Percentiles rank a stretch among this genome's conserved stretches.
phyloP scores from a whole-genome alignment of 2,888 invertebrate genomes.

The Nematopogon swammerdamellus region DNA sequence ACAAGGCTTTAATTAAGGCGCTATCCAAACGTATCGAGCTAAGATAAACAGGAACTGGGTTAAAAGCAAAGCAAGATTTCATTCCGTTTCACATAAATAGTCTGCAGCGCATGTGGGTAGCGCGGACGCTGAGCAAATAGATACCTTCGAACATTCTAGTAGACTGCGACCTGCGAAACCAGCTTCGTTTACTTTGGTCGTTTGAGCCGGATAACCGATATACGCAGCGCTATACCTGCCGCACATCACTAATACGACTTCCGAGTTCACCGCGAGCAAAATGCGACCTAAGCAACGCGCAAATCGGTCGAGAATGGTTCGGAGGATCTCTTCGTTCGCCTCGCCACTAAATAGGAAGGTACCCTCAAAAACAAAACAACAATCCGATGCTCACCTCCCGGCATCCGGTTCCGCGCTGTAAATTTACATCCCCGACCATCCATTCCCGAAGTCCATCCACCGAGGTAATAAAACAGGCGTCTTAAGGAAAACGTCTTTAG shows the following conservation, averaged over 20 bases:
- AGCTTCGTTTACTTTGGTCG: not conserved
- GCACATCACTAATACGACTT: too few species aligned
- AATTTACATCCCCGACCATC: slow-evolving; percentile 55
- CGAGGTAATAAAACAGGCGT: slow-evolving; percentile 53
- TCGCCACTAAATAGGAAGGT: slow-evolving; percentile 11
- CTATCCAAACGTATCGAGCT: not conserved
- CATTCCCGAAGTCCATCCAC: slow-evolving; percentile 53
- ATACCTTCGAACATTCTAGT: not conserved
- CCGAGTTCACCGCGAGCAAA: too few species aligned
- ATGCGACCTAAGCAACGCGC: not conserved
- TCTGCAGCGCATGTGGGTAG: not conserved
- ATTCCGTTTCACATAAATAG: slow-evolving; percentile 40
- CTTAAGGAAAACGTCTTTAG: slow-evolving; percentile 44
- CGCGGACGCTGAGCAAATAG: slow-evolving; percentile 1
- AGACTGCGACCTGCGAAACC: not conserved
- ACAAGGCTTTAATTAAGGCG: not conserved
- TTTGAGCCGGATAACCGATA: not conserved
- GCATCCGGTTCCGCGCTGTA: slow-evolving; percentile 51
- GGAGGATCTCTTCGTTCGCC: not conserved
- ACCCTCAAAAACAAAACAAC: slow-evolving; percentile 51
- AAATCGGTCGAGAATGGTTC: not conserved
- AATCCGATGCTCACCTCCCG: slow-evolving; percentile 50
- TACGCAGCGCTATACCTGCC: not conserved
- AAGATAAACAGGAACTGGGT: slow-evolving; percentile 35
- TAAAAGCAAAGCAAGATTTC: slow-evolving; percentile 31